Percentiles rank a stretch among this genome's conserved stretches.
phyloP scores from a whole-genome alignment of 2,888 invertebrate species.

The Calliphora vomitoria region DNA sequence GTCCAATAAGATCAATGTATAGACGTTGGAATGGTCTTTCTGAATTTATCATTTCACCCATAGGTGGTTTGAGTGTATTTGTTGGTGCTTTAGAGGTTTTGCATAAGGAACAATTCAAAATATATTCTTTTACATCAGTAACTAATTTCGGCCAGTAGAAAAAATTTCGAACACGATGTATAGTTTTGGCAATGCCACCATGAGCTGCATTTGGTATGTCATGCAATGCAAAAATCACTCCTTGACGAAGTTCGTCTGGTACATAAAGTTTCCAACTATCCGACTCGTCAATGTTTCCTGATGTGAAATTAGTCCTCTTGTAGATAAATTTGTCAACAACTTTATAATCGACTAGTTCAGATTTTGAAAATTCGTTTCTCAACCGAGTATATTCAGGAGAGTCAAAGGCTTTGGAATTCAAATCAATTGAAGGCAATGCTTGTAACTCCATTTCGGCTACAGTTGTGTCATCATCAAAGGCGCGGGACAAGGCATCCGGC shows the following conservation, averaged over 20 bases:
- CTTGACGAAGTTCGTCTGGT: too few relatives aligned
- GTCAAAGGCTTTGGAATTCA: not conserved
- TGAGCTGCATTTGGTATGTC: not conserved
- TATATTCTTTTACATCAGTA: not conserved
- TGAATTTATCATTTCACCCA: too few relatives aligned
- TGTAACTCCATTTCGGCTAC: constrained; percentile 1
- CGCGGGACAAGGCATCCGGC: not conserved
- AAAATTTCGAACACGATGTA: not conserved
- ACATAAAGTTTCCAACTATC: too few relatives aligned
- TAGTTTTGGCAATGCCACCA: constrained; percentile 2
- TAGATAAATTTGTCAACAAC: too few relatives aligned
- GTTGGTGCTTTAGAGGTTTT: not conserved
- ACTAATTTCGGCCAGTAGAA: constrained; percentile 29
- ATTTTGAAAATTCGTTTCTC: not conserved
- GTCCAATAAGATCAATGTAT: too few relatives aligned
- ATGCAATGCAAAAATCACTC: too few relatives aligned
- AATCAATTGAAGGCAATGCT: not conserved
- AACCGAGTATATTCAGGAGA: too few relatives aligned
- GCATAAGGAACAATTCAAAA: not conserved
- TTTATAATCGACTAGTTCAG: too few relatives aligned
- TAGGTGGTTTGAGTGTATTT: too few relatives aligned
- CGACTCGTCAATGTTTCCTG: too few relatives aligned
- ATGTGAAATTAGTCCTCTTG: too few relatives aligned
- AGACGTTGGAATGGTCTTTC: too few relatives aligned
- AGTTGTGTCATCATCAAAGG: not conserved